phyloP scores from a whole-genome alignment of 2,113 vertebrate species.

The Sclerurus mexicanus region DNA sequence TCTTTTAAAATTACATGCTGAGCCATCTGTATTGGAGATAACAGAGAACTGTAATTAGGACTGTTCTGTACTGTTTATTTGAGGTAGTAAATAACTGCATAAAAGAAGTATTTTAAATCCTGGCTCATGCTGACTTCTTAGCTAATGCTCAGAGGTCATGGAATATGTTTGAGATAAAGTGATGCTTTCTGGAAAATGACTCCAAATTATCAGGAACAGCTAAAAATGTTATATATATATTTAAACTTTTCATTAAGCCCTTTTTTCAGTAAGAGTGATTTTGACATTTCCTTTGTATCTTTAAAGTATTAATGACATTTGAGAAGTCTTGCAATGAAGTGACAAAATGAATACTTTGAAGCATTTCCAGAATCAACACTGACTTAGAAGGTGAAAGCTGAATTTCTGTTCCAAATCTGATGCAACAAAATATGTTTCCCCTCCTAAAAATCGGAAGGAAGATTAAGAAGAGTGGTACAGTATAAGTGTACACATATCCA shows the following conservation, averaged over 20 bases:
- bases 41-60: neutral
- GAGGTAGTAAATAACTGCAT: neutral
- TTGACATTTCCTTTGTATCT: neutral
- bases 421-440: neutral
- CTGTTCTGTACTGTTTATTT: neutral
- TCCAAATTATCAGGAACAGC: neutral
- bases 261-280: neutral
- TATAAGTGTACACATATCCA: neutral
- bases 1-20: neutral
- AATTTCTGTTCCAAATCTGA: neutral
- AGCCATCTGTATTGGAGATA: neutral
- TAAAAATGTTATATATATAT: neutral
- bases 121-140: neutral
- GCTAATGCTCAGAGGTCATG: neutral
- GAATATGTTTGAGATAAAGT: neutral
- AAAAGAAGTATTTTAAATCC: neutral
- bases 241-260: neutral
- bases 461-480: neutral
- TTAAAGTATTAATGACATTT: neutral
- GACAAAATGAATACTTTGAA: conserved; percentile 2
- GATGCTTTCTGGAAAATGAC: neutral
- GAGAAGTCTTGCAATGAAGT: neutral
- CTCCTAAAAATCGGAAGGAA: neutral
- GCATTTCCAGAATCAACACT: neutral
- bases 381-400: neutral